Evolutionary conservation across 2,888 invertebrate genomes (phyloP), one percentile per base, ranked within the genome.

Genomic region (Agonopterix heracliana): DNA sequence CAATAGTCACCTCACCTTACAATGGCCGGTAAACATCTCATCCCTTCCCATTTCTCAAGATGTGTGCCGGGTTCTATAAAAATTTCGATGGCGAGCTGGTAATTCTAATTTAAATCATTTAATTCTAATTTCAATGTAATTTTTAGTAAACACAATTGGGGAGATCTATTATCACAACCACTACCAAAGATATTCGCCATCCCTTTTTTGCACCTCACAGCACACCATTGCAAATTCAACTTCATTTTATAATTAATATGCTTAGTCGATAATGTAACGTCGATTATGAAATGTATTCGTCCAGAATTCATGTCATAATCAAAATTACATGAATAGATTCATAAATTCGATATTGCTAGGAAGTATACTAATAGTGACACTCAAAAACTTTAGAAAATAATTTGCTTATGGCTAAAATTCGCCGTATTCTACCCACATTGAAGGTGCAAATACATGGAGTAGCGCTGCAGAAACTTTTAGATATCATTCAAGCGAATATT

Each of bases 161-260:
- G 74, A 75, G 76, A 77, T 75, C 74, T 68, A 66, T 63, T 64
- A 63, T 70, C 74, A 75, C 75, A 77, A 75, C 72, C 73, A 66
- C 71, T 63, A 60, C 62, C 59, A 57, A 57, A 57, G 54, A 57
- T 52, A 50, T 52, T 47, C n/a, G 41, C 49, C 45, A 45, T 47
- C 34, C 14, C 35, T 11, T 34, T 17, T 9, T 40, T 12, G 44
- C 46, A 52, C 42, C 49, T 41, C 45, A 49, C 26, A 44, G 46
- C 43, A 38, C 46, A 48, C 44, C 12, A 43, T 17, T 38, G 9
- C 36, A 17, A 48, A 49, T n/a, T 41, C n/a, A 38, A 9, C 8
- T 38, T 40, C 5, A 42, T 14, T 36, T 34, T 10, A 12, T 42
- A 41, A 1, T 41, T 34, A 34, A 11, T 34, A 34, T 12, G 17